phyloP scores from a whole-genome alignment of 2,888 invertebrate species.

The Dasypolia templi region DNA sequence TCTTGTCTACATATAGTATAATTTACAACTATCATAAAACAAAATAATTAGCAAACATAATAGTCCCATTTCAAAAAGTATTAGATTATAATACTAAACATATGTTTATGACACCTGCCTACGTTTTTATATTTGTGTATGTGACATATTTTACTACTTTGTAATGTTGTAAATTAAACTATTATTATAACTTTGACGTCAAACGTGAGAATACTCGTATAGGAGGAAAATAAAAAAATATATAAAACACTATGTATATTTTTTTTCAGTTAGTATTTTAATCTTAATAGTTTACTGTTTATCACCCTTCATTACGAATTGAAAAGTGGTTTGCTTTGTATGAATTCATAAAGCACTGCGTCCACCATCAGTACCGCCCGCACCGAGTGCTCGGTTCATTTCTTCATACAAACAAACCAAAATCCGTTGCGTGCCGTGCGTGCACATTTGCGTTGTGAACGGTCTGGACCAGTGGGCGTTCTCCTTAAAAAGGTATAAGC shows the following conservation, averaged over 20 bases:
- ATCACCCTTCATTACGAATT: slow-evolving; percentile 20
- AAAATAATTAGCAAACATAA: slow-evolving; percentile 64
- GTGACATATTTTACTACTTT: slow-evolving; percentile 61
- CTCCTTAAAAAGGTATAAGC: not conserved
- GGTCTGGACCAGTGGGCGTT: no score
- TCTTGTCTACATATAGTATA: slow-evolving; percentile 39
- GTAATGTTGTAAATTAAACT: slow-evolving; percentile 59
- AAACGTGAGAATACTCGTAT: slow-evolving; percentile 53
- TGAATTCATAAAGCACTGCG: no score
- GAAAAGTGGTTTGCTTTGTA: no score
- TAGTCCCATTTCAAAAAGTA: slow-evolving; percentile 62
- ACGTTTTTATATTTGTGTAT: slow-evolving; percentile 44
- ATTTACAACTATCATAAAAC: slow-evolving; percentile 62
- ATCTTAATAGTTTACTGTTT: slow-evolving; percentile 15
- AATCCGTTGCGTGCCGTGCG: no score
- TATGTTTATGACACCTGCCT: slow-evolving; percentile 60
- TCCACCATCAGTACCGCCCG: no score
- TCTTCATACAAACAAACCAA: no score
- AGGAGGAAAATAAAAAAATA: slow-evolving; percentile 36
- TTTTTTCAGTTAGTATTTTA: slow-evolving; percentile 25
- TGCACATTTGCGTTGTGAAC: no score
- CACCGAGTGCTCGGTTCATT: no score
- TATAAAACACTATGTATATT: slow-evolving; percentile 2
- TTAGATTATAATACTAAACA: slow-evolving; percentile 63
- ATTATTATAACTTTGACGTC: slow-evolving; percentile 64